Conservation (phyloP, 2,888 invertebrate species). For the Theretra japonica region DNA sequence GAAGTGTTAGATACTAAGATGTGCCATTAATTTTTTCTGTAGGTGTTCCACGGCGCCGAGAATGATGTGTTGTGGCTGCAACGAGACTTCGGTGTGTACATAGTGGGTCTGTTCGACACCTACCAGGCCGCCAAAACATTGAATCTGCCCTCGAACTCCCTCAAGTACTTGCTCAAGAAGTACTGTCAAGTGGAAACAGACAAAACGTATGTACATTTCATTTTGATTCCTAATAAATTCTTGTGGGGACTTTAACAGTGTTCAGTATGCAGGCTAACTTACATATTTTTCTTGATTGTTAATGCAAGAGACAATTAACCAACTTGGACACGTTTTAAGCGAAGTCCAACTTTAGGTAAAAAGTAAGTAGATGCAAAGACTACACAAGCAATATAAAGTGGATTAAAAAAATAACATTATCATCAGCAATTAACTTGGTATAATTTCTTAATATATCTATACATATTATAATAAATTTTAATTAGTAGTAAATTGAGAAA, state of each 20-base stretch:
- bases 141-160: conserved; percentile 88
- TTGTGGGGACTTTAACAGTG: neutral
- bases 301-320: neutral
- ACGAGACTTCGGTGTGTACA: conserved; percentile 96
- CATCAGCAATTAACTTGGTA: too few species aligned
- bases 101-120: conserved; percentile 99
- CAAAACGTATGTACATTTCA: conserved; percentile 86
- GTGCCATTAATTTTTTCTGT: conserved; percentile 34
- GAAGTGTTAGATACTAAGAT: too few species aligned
- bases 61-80: conserved; percentile 97
- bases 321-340: too few species aligned
- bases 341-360: too few species aligned
- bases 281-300: neutral
- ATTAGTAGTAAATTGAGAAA: too few species aligned
- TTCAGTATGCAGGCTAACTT: too few species aligned
- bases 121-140: conserved; percentile 93
- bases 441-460: too few species aligned
- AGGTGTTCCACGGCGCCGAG: conserved; percentile 97
- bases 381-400: too few species aligned
- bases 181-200: conserved; percentile 93
- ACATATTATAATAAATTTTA: too few species aligned
- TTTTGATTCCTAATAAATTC: neutral
- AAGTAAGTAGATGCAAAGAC: too few species aligned
- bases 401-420: too few species aligned
- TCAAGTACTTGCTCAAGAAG: conserved; percentile 90